These are phyloP conservation scores for Chondrosia reniformis DNA, from an alignment of 37 sponge, comb jelly and placozoan species.

Conservation along the genomic window DNA sequence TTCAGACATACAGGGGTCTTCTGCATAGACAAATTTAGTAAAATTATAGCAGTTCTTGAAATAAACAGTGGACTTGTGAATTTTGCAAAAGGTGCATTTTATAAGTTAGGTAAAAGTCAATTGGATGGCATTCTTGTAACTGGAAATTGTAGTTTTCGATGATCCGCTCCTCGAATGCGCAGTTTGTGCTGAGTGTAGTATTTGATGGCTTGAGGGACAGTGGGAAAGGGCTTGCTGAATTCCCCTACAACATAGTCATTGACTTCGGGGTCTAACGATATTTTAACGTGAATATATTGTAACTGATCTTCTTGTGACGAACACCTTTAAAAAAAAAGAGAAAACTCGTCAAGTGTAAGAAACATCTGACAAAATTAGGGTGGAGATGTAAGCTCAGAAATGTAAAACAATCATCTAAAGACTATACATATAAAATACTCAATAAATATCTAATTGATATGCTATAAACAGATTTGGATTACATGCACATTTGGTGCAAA, in stretches of 20 bases:
- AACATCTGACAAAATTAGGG: too few relatives aligned
- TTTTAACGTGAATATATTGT: constrained; percentile 58
- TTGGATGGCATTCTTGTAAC: not conserved
- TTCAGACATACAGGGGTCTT: too few relatives aligned
- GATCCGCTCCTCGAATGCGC: constrained; percentile 65
- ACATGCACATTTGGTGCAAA: too few relatives aligned
- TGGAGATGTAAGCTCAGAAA: too few relatives aligned
- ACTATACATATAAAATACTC: too few relatives aligned
- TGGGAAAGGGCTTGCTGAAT: constrained; percentile 70
- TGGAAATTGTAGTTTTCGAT: constrained; percentile 53
- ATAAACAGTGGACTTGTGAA: not conserved
- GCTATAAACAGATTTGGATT: too few relatives aligned
- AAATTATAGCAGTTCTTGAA: not conserved
- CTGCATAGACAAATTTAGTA: not conserved
- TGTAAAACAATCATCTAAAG: too few relatives aligned
- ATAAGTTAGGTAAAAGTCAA: not conserved
- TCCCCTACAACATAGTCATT: constrained; percentile 69
- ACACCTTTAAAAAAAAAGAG: not conserved
- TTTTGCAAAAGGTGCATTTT: not conserved
- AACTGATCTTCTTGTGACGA: not conserved
- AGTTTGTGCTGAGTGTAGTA: constrained; percentile 69
- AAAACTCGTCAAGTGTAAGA: too few relatives aligned
- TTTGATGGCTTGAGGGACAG: constrained; percentile 58
- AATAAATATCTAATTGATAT: too few relatives aligned
- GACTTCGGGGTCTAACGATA: constrained; percentile 17